A percentile compares a stretch with the other conserved stretches of the same genome.
phyloP scores from a whole-genome alignment of 2,797 vertebrate genomes.

The Poecile montanus region DNA sequence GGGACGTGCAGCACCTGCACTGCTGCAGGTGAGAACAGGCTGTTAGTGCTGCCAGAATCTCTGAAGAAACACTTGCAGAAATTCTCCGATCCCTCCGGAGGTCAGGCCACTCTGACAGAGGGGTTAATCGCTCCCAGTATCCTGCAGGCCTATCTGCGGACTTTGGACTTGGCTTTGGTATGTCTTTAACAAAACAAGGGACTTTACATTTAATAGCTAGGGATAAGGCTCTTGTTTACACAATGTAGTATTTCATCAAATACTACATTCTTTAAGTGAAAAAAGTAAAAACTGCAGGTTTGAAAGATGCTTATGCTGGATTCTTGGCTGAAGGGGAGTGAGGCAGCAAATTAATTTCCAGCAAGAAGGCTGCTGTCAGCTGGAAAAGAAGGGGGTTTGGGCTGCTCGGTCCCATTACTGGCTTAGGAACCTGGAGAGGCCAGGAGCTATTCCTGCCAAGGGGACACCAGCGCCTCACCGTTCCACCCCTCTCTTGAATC shows the following conservation, averaged over 20 bases:
- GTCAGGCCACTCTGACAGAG: not conserved
- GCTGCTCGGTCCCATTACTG: rapidly evolving
- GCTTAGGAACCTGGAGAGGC: not conserved
- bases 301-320: not conserved
- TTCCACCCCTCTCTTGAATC: not conserved
- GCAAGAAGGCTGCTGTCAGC: not conserved
- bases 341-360: not conserved
- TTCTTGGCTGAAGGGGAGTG: not conserved
- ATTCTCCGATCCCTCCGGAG: not conserved
- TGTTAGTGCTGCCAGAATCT: not conserved
- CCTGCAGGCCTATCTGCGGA: not conserved
- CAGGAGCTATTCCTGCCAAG: not conserved
- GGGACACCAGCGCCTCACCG: not conserved
- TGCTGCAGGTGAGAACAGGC: not conserved
- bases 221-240: conserved; percentile 29
- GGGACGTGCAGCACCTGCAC: not conserved
- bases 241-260: conserved; percentile 6
- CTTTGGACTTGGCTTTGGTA: conserved; percentile 2
- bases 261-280: not conserved
- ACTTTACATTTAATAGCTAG: not conserved
- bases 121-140: not conserved
- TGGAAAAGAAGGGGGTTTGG: not conserved
- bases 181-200: conserved; percentile 24
- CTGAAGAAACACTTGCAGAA: not conserved
- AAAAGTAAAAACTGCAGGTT: not conserved